Evolutionary conservation across 1,140 invertebrate species (phyloP), one percentile per base, ranked within the genome.

Genomic region (Polypedilum vanderplanki): DNA sequence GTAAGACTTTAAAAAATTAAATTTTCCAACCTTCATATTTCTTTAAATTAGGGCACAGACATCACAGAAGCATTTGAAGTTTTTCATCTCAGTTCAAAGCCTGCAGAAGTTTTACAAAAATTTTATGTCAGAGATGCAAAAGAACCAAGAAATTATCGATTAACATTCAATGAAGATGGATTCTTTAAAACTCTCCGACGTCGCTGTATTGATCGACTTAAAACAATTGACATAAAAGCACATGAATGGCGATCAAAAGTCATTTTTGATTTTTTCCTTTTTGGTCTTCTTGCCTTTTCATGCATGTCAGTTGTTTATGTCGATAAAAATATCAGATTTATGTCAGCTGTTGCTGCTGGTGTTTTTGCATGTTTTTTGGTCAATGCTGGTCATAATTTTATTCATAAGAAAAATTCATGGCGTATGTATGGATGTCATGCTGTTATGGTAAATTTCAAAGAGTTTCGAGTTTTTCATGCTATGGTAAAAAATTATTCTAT

Each of bases 361-460:
- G 80, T 86, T 22, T 79, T 94, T 0, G 82, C 83, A 33, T 86
- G 88, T 79, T 83, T 87, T 0, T 15, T 57, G 8, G 81, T 84
- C 10, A 85, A 89, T 41, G 85, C 84, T 20, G 87, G 87, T 0
- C 93, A 96, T 79, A 96, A 95, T 82, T 96, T 91, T 79, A 89
- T 94, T 73, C 93, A 96, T 79, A 86, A 89, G 78, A 86, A 85
- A 22, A 89, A 95, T 79, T 93, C 87, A 79, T 93, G 91, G 85
- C 86, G 93, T 70, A 93, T 93, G 89, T 93, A 91, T 79, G 87
- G 91, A 64, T 92, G 91, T 76, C 90, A 94, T 78, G 80, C 95
- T 15, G 83, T 84, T 40, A 79, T 89, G 73, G 80, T 91, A 81
- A 83, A 81, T 85, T 87, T 80, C 79, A 88, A 88, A 75, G 87